Base-by-base conservation (phyloP, 2,113 vertebrate genomes). In the Diphyllodes magnificus region DNA sequence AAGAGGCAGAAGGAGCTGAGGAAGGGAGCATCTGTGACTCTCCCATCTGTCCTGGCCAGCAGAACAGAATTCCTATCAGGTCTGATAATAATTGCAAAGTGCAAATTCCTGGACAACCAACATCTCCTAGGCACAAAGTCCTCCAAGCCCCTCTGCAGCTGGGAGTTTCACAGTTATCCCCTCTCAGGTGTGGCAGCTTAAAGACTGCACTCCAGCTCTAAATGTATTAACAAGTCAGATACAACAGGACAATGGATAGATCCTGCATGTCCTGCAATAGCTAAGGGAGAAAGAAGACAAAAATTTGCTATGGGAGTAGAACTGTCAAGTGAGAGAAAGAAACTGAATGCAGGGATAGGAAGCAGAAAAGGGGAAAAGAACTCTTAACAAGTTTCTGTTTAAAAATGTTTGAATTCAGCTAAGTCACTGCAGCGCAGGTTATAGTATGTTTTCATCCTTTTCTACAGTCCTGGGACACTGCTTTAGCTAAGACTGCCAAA, bases 401-500 rank as follows among this genome's bases (percentile, higher is more conserved):
- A 20, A 79, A 84, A 63, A n/a, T 25, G 15, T 63, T 77, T 86
- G 10, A 79, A 76, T 85, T 73, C 49, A 84, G 23, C 10, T 19
- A 61, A 77, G 13, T 51, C 45, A 72, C 16, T 78, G 54, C n/a
- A 37, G 4, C 70, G n/a, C 21, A 42, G 9, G 13, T 82, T 70
- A 30, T 40, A 13, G 13, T 44, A 11, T 21, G 0, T 76, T 91
- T 91, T 80, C 88, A 92, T 47, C 66, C 69, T 96, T 78, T 89
- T 91, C 92, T 96, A 40, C 86, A 98, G 98, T 98, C 97, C 31
- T 98, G 98, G 98, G 98, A 98, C 1, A 11, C 96, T 93, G 98
- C 97, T 92, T 97, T 98, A 95, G 97, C 98, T 76, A 97, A 97
- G 78, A 95, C 84, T 88, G 98, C 98, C 61, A 98, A 96, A 95